These are phyloP conservation scores for Pterocles burchelli DNA, from an alignment of 2,113 vertebrate species.

Conservation along the genomic window DNA sequence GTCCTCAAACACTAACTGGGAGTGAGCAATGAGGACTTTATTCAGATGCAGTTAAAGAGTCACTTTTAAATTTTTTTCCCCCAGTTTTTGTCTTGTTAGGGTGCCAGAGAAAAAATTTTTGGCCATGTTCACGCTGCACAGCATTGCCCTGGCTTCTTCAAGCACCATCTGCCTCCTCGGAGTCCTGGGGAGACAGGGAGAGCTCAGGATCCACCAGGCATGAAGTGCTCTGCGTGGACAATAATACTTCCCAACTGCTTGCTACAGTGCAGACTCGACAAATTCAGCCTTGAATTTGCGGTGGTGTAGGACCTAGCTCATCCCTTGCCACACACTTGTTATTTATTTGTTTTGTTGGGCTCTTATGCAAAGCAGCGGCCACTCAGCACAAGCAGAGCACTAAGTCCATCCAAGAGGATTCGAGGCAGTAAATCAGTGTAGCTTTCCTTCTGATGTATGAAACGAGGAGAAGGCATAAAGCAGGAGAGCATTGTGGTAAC, in stretches of 20 bases:
- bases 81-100: not conserved
- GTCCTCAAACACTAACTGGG: not conserved
- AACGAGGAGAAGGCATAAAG: not conserved
- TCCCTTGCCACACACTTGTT: not conserved
- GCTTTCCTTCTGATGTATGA: not conserved
- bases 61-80: accelerated
- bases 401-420: not conserved
- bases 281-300: not conserved
- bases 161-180: not conserved
- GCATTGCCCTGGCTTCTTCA: not conserved
- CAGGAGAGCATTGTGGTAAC: not conserved
- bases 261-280: not conserved
- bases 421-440: too few species aligned
- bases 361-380: not conserved
- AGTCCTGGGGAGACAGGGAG: not conserved
- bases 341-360: not conserved
- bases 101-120: not conserved
- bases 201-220: not conserved
- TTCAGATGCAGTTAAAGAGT: not conserved
- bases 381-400: not conserved
- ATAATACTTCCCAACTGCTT: not conserved
- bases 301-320: not conserved
- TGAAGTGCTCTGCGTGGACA: not conserved
- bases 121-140: not conserved
- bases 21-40: not conserved